Conservation (phyloP, 2,888 invertebrate species). For the Siphlonurus alternatus region DNA sequence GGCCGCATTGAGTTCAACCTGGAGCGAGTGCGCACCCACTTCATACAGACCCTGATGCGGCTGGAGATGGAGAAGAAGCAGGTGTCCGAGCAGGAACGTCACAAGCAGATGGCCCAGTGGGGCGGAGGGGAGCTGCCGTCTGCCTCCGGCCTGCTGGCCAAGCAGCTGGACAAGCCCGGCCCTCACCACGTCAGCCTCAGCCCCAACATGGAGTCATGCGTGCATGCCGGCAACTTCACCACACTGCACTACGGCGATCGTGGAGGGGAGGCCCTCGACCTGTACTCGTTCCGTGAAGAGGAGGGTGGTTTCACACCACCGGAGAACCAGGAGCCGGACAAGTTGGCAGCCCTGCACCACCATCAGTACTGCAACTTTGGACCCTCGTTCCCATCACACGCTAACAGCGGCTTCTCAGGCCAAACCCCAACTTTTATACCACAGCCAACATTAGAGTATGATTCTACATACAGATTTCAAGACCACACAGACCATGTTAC, state of each 20-base stretch:
- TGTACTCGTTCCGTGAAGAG: constrained; percentile 41
- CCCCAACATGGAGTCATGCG: constrained; percentile 19
- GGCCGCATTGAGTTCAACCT: constrained; percentile 96
- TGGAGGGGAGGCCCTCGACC: constrained; percentile 34
- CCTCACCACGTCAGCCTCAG: constrained; percentile 15
- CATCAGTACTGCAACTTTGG: not conserved
- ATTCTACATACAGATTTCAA: constrained; percentile 15
- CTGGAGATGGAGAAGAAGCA: constrained; percentile 71
- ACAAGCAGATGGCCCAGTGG: constrained; percentile 24
- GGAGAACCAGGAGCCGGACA: not conserved
- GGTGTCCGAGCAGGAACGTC: constrained; percentile 6
- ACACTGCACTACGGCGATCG: constrained; percentile 44
- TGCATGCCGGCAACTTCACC: constrained; percentile 46
- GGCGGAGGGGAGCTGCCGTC: constrained; percentile 27
- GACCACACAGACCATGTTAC: constrained; percentile 9
- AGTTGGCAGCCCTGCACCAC: not conserved
- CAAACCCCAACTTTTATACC: constrained; percentile 20
- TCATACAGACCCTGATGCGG: constrained; percentile 92
- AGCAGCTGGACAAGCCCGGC: constrained; percentile 13
- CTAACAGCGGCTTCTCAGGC: constrained; percentile 23
- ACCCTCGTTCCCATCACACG: constrained; percentile 12
- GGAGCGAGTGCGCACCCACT: constrained; percentile 86
- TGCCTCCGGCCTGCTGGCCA: constrained; percentile 17
- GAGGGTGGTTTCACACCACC: constrained; percentile 6
- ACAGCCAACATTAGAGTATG: constrained; percentile 16